phyloP scores from a whole-genome alignment of 2,113 vertebrate genomes.

The Anarrhichthys ocellatus region DNA sequence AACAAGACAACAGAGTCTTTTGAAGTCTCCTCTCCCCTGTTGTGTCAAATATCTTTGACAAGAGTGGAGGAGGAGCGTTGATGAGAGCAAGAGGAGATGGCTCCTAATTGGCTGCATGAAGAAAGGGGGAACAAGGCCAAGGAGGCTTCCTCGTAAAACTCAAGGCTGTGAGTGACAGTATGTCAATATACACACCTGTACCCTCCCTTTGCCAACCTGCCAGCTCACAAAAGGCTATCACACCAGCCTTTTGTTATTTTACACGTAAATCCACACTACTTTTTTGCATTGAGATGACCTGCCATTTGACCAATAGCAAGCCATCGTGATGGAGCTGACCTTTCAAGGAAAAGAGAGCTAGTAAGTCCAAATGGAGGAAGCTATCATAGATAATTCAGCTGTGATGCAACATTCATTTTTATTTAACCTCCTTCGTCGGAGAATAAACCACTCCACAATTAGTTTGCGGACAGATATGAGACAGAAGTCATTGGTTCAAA shows the following conservation, averaged over 20 bases:
- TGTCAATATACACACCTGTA: neutral
- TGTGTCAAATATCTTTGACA: constrained; percentile 70
- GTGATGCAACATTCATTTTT: neutral
- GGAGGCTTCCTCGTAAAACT: constrained; percentile 23
- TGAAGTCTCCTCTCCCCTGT: constrained; percentile 71
- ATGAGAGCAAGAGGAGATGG: constrained; percentile 59
- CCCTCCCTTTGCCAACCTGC: neutral
- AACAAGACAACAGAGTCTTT: constrained; percentile 68
- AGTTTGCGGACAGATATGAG: neutral
- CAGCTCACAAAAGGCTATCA: neutral
- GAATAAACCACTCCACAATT: neutral
- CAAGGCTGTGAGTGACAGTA: constrained; percentile 29
- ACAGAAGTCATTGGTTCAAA: neutral
- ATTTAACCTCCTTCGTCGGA: neutral
- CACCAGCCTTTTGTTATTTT: neutral
- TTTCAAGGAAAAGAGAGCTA: neutral
- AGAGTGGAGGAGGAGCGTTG: constrained; percentile 63
- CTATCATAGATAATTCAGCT: neutral
- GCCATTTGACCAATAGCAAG: neutral
- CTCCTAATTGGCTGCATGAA: constrained; percentile 71
- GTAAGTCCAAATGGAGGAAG: neutral
- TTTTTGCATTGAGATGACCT: neutral
- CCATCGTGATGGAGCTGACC: neutral
- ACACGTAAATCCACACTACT: neutral
- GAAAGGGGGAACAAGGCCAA: constrained; percentile 42